Evolutionary conservation across 2,888 invertebrate genomes (phyloP).

Genomic region (Protonemura montana): DNA sequence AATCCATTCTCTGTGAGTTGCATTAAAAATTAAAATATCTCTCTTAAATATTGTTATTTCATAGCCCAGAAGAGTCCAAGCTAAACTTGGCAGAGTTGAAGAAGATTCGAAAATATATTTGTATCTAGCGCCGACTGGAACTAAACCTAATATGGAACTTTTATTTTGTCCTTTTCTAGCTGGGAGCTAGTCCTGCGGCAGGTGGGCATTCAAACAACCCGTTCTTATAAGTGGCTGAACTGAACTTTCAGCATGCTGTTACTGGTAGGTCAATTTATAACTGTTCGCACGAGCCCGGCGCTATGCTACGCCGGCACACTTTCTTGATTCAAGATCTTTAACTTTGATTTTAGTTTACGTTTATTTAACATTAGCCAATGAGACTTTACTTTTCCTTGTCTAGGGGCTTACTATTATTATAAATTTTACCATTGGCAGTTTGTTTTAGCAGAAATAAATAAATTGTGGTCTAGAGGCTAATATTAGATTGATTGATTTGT

Average conservation of each 20-base stretch:
- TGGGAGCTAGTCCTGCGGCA: conserved; percentile 57
- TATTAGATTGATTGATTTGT: too few relatives aligned
- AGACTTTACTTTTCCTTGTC: background rate
- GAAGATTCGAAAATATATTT: too few relatives aligned
- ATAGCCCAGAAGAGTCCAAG: too few relatives aligned
- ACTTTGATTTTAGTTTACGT: background rate
- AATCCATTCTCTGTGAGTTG: conserved; percentile 60
- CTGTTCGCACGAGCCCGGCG: background rate
- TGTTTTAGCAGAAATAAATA: too few relatives aligned
- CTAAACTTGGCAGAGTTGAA: too few relatives aligned
- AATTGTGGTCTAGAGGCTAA: too few relatives aligned
- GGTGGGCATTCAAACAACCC: conserved; percentile 66
- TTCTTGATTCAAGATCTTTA: background rate
- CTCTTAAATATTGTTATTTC: background rate
- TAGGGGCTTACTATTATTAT: background rate
- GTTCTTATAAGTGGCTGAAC: conserved; percentile 62
- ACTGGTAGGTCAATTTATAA: background rate
- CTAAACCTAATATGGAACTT: background rate
- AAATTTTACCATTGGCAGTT: background rate
- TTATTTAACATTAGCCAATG: background rate
- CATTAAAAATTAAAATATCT: background rate
- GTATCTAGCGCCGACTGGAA: too few relatives aligned
- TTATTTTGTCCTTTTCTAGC: conserved; percentile 51
- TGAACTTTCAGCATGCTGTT: background rate
- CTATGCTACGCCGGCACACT: background rate